Evolutionary conservation across 2,888 invertebrate genomes (phyloP).

Genomic region (Arctia plantaginis): DNA sequence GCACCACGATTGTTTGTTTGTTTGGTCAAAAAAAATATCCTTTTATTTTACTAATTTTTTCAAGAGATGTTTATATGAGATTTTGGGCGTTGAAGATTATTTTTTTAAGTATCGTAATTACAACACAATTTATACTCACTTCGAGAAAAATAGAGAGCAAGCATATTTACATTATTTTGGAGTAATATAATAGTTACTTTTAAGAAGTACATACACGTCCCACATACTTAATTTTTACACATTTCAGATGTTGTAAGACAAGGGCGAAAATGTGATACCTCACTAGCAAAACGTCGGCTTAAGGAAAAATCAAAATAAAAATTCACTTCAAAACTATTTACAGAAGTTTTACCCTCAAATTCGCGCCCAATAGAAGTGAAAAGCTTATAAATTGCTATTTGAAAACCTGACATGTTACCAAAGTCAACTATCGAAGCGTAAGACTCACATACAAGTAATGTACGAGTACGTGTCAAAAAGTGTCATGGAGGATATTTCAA

Average conservation of each 20-base stretch:
- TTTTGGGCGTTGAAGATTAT: too few relatives aligned
- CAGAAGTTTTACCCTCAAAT: background rate
- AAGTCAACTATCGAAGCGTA: background rate
- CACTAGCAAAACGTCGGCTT: background rate
- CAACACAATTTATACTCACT: too few relatives aligned
- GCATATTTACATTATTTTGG: too few relatives aligned
- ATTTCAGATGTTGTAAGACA: background rate
- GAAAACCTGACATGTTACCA: background rate
- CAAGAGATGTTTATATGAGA: too few relatives aligned
- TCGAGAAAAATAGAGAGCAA: too few relatives aligned
- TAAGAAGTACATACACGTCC: too few relatives aligned
- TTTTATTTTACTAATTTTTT: too few relatives aligned
- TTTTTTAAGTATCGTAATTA: too few relatives aligned
- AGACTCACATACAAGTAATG: conserved; percentile 31
- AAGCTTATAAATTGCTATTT: background rate
- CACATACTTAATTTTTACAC: too few relatives aligned
- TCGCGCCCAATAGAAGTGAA: background rate
- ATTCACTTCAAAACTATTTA: background rate
- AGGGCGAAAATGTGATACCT: background rate
- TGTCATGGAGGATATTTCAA: conserved; percentile 36
- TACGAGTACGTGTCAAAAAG: conserved; percentile 23
- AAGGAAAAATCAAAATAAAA: background rate
- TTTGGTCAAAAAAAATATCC: background rate
- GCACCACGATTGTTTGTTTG: background rate
- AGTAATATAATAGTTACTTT: too few relatives aligned